Percentiles rank a stretch among this genome's conserved stretches.
These are phyloP conservation scores for Aradus depressus DNA, from an alignment of 2,888 invertebrate species.

Conservation along the genomic window DNA sequence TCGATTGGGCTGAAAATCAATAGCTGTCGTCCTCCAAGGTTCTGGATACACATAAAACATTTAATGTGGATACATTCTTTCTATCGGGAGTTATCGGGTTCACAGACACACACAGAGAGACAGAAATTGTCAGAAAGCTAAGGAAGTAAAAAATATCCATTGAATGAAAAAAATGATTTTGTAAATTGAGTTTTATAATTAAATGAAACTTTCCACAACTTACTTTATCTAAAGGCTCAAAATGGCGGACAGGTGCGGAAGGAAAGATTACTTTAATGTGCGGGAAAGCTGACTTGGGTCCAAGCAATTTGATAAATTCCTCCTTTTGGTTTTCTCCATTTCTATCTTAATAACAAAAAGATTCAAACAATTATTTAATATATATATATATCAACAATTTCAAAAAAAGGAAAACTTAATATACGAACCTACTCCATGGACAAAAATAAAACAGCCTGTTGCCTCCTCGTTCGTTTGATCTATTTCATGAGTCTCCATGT, in stretches of 20 bases:
- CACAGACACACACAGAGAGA: too few relatives aligned
- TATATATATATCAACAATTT: not conserved
- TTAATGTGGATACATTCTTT: too few relatives aligned
- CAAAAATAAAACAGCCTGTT: conserved; percentile 5
- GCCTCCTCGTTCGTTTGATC: not conserved
- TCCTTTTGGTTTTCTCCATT: conserved; percentile 1
- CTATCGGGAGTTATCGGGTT: too few relatives aligned
- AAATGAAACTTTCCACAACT: too few relatives aligned
- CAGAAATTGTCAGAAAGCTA: too few relatives aligned
- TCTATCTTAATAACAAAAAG: not conserved
- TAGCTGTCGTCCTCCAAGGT: too few relatives aligned
- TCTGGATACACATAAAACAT: too few relatives aligned
- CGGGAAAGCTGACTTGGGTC: not conserved
- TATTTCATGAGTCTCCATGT: too few relatives aligned
- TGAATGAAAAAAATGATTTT: too few relatives aligned
- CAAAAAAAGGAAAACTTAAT: not conserved
- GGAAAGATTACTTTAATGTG: conserved; percentile 9
- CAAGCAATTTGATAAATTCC: conserved; percentile 1
- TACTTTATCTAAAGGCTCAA: conserved; percentile 5
- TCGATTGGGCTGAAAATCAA: too few relatives aligned
- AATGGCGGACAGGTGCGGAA: not conserved
- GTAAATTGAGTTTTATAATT: too few relatives aligned
- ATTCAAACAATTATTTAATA: not conserved
- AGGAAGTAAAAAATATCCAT: too few relatives aligned
- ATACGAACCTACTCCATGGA: conserved; percentile 1